These are phyloP conservation scores for Huso huso DNA, from an alignment of 2,797 vertebrate genomes.

Conservation along the genomic window DNA sequence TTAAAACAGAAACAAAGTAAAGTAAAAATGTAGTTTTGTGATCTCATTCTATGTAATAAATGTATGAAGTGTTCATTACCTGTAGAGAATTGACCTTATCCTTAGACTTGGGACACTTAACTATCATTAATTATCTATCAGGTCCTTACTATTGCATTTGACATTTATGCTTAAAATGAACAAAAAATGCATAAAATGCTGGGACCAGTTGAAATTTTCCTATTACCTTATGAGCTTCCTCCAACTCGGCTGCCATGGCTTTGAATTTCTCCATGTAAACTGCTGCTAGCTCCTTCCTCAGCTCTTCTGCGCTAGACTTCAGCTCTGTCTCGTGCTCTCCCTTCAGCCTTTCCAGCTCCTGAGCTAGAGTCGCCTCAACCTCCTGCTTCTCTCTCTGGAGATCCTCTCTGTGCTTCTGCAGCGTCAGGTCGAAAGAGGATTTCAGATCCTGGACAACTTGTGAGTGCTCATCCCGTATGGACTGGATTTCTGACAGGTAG, in stretches of 20 bases:
- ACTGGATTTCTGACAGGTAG: slow-evolving; percentile 76
- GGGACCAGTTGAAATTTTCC: no score
- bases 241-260: slow-evolving; percentile 61
- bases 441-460: slow-evolving; percentile 38
- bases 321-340: slow-evolving; percentile 48
- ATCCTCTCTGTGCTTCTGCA: slow-evolving; percentile 34
- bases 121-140: no score
- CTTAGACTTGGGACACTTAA: no score
- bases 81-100: no score
- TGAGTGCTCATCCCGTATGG: slow-evolving; percentile 60
- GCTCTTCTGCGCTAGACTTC: slow-evolving; percentile 44
- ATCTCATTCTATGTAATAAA: no score
- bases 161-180: not conserved
- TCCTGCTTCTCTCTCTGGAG: not conserved
- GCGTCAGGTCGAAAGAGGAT: slow-evolving; percentile 32
- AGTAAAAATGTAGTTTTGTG: no score
- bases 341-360: slow-evolving; percentile 46
- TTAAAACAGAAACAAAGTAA: no score
- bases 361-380: slow-evolving; percentile 14
- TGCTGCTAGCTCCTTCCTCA: slow-evolving; percentile 55
- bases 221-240: slow-evolving; percentile 64
- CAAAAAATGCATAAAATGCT: not conserved
- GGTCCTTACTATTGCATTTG: not conserved
- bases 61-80: no score
- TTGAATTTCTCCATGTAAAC: slow-evolving; percentile 61